Evolutionary conservation across 2,888 invertebrate species (phyloP).

Genomic region (Aspidiotus destructor): DNA sequence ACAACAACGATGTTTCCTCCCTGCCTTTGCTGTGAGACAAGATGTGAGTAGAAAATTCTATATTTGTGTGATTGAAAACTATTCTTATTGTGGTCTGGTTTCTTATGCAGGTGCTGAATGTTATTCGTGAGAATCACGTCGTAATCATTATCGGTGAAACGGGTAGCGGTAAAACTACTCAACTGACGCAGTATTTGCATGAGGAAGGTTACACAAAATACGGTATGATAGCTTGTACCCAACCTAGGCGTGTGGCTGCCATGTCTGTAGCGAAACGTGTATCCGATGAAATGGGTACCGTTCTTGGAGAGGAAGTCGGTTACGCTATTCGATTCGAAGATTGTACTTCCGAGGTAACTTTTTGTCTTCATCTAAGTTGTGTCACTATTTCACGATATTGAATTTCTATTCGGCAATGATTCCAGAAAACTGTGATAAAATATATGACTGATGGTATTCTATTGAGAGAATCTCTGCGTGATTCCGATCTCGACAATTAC

Average conservation of each 20-base stretch:
- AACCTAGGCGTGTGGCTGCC: conserved; percentile 93
- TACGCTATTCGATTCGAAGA: conserved; percentile 99
- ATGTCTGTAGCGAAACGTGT: conserved; percentile 99
- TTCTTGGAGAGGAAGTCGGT: conserved; percentile 67
- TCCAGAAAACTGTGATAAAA: conserved; percentile 69
- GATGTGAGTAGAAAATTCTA: conserved; percentile 47
- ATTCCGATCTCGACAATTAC: conserved; percentile 93
- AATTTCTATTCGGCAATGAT: conserved; percentile 8
- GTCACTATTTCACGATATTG: not conserved
- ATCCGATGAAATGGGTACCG: conserved; percentile 91
- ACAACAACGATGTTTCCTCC: conserved; percentile 84
- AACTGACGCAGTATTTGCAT: conserved; percentile 91
- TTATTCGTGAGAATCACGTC: conserved; percentile 85
- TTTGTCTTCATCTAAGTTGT: not conserved
- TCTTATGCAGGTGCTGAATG: conserved; percentile 60
- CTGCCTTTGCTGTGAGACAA: conserved; percentile 90
- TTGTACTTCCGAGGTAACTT: conserved; percentile 72
- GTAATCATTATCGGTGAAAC: conserved; percentile 93
- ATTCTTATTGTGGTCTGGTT: not conserved
- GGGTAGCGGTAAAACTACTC: conserved; percentile 96
- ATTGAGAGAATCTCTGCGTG: conserved; percentile 86
- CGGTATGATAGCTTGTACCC: conserved; percentile 96
- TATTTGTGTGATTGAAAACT: not conserved
- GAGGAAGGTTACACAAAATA: conserved; percentile 90
- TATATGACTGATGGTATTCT: conserved; percentile 99